Evolutionary conservation across 1,140 invertebrate genomes (phyloP).

Genomic region (Andrena cerasifolii): DNA sequence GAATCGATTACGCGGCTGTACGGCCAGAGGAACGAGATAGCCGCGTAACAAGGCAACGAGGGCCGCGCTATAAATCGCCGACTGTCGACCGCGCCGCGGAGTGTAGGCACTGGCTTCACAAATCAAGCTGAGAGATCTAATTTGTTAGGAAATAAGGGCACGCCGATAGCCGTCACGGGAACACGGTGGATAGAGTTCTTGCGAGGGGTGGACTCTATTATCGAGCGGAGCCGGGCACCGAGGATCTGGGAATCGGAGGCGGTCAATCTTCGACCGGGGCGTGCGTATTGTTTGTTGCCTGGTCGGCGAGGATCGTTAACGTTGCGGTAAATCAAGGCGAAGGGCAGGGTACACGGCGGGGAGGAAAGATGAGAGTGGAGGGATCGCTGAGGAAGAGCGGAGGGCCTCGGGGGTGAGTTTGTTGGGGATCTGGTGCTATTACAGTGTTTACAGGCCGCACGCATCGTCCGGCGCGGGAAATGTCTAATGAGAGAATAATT

Average conservation of each 20-base stretch:
- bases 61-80: slow-evolving; percentile 35
- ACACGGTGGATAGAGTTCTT: slow-evolving; percentile 21
- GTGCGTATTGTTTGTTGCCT: not conserved
- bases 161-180: slow-evolving; percentile 31
- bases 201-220: not conserved
- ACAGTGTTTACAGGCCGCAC: slow-evolving; percentile 10
- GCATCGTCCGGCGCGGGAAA: not conserved
- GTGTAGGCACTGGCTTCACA: slow-evolving; percentile 5
- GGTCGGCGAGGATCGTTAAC: not conserved
- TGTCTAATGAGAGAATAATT: slow-evolving; percentile 31
- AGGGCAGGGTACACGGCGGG: not conserved
- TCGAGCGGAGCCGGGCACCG: not conserved
- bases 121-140: slow-evolving; percentile 43
- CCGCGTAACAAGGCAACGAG: slow-evolving; percentile 35
- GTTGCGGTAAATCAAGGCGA: not conserved
- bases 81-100: not conserved
- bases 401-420: not conserved
- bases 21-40: slow-evolving; percentile 1
- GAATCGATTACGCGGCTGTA: slow-evolving; percentile 44
- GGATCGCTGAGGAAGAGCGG: not conserved
- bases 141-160: slow-evolving; percentile 47
- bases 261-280: not conserved
- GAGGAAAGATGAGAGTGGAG: not conserved
- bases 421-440: slow-evolving; percentile 2
- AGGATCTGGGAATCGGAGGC: not conserved